Percentiles rank a stretch among this genome's conserved stretches.
Evolutionary conservation across 2,113 vertebrate genomes (phyloP).

Genomic region (Platichthys stellatus): DNA sequence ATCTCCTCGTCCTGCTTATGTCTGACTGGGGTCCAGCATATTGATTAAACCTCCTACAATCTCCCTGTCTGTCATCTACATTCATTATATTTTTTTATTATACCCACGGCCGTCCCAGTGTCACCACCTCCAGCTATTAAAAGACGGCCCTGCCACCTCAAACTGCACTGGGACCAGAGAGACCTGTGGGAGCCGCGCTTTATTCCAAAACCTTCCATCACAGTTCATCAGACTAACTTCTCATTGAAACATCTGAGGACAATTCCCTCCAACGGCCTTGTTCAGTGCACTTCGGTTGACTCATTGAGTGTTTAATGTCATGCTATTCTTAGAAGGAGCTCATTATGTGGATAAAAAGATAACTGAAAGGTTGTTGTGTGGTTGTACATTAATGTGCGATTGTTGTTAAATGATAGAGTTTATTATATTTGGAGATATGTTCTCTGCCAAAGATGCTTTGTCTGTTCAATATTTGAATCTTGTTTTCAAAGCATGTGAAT

Average conservation of each 20-base stretch:
- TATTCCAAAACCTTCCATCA: conserved; percentile 4
- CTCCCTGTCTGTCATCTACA: conserved; percentile 23
- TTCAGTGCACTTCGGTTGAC: neutral
- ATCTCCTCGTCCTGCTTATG: neutral
- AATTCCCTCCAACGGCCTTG: conserved; percentile 6
- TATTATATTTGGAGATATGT: neutral
- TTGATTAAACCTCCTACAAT: conserved; percentile 38
- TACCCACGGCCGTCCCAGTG: neutral
- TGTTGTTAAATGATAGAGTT: neutral
- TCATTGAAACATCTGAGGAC: neutral
- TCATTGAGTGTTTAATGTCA: conserved; percentile 19
- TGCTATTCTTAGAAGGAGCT: conserved; percentile 4
- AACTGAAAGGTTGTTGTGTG: neutral
- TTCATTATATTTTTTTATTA: conserved; percentile 44
- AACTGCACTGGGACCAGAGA: conserved; percentile 2
- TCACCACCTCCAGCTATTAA: conserved; percentile 12
- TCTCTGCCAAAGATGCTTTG: neutral
- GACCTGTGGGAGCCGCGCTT: conserved; percentile 5
- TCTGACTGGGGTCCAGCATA: neutral
- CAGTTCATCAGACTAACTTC: conserved; percentile 3
- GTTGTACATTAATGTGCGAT: neutral
- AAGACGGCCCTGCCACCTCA: conserved; percentile 4
- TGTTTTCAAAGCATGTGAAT: neutral
- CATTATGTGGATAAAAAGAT: neutral
- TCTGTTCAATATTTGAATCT: neutral